Percentiles rank a stretch among this genome's conserved stretches.
phyloP scores from a whole-genome alignment of 2,113 vertebrate species.

The Gobiocypris rarus region DNA sequence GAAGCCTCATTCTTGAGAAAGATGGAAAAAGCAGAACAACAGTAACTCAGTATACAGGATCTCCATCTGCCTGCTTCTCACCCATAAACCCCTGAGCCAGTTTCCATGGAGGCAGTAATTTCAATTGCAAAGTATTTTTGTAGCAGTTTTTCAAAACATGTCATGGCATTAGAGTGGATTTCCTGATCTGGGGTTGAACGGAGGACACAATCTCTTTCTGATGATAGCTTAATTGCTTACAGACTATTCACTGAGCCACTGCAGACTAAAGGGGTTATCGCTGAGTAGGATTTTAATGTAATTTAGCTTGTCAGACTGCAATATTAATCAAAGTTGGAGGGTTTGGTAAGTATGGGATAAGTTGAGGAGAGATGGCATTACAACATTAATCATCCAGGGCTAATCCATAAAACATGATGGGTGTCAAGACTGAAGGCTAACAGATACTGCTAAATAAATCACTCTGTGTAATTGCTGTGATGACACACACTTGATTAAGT shows the following conservation, averaged over 20 bases:
- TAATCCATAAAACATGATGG: slow-evolving; percentile 31
- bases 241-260: slow-evolving; percentile 32
- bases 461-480: slow-evolving; percentile 37
- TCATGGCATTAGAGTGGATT: slow-evolving; percentile 40
- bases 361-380: slow-evolving; percentile 28
- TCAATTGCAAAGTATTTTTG: slow-evolving; percentile 31
- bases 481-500: slow-evolving; percentile 25
- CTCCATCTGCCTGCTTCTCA: slow-evolving; percentile 47
- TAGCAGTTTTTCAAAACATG: slow-evolving; percentile 27
- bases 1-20: slow-evolving; percentile 25
- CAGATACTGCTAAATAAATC: slow-evolving; percentile 43
- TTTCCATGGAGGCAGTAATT: slow-evolving; percentile 29
- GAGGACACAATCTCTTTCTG: slow-evolving; percentile 35
- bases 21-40: slow-evolving; percentile 43
- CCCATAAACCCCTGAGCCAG: slow-evolving; percentile 19
- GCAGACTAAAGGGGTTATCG: slow-evolving; percentile 28
- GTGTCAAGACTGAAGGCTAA: slow-evolving; percentile 31
- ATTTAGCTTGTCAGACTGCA: slow-evolving; percentile 45
- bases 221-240: slow-evolving; percentile 40
- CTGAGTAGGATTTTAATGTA: slow-evolving; percentile 28
- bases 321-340: slow-evolving; percentile 49
- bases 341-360: slow-evolving; percentile 23
- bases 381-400: slow-evolving; percentile 28
- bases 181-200: slow-evolving; percentile 38
- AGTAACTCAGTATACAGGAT: slow-evolving; percentile 33